A percentile compares a stretch with the other conserved stretches of the same genome.
These are phyloP conservation scores for Ennomos erosarius DNA, from an alignment of 2,888 invertebrate species.

Conservation along the genomic window DNA sequence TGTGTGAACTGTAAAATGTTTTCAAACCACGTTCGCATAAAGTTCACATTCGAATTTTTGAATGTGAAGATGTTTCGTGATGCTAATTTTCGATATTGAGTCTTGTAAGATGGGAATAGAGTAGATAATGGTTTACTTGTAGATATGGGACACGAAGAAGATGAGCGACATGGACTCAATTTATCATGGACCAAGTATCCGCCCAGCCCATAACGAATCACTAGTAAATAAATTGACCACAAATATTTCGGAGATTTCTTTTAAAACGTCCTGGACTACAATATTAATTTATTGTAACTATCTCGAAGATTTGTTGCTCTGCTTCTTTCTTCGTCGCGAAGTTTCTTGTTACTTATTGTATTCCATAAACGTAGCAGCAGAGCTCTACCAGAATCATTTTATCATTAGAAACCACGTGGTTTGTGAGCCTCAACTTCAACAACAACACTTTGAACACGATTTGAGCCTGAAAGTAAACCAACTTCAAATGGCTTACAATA, in stretches of 20 bases:
- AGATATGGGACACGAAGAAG: conserved; percentile 54
- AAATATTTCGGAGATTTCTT: conserved; percentile 76
- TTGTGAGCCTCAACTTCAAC: too few relatives aligned
- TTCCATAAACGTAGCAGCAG: conserved; percentile 4
- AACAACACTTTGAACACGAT: too few relatives aligned
- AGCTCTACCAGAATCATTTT: too few relatives aligned
- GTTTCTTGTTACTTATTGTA: conserved; percentile 39
- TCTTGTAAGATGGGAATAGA: conserved; percentile 45
- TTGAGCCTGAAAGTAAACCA: too few relatives aligned
- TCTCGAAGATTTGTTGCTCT: conserved; percentile 43
- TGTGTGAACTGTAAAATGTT: conserved; percentile 48
- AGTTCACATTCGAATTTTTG: conserved; percentile 56
- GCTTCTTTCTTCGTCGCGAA: conserved; percentile 45
- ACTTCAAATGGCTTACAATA: too few relatives aligned
- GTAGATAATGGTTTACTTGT: conserved; percentile 45
- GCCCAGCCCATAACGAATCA: conserved; percentile 81
- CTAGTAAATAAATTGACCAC: conserved; percentile 83
- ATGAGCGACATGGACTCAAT: conserved; percentile 74
- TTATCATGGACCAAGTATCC: conserved; percentile 83
- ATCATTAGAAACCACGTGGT: too few relatives aligned
- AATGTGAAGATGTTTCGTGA: conserved; percentile 17
- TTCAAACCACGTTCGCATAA: conserved; percentile 46
- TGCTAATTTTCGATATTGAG: conserved; percentile 41
- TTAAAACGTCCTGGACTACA: conserved; percentile 62
- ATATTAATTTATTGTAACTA: conserved; percentile 62